Evolutionary conservation across 2,113 vertebrate species (phyloP).

Genomic region (Chamaea fasciata): DNA sequence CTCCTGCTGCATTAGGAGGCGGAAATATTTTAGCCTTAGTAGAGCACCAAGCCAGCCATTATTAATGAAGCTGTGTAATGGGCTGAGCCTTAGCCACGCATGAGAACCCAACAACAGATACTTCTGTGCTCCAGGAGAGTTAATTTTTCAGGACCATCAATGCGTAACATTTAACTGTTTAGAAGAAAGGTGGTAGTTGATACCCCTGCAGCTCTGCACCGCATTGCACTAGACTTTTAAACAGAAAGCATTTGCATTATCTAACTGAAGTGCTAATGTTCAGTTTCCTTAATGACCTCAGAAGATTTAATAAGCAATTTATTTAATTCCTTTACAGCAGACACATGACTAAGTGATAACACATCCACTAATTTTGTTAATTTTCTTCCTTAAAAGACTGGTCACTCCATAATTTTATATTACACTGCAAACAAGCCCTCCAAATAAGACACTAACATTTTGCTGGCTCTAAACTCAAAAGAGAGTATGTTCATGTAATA

Average conservation of each 20-base stretch:
- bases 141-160: not conserved
- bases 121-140: not conserved
- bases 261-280: not conserved
- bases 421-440: not conserved
- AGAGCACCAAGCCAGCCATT: not conserved
- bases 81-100: not conserved
- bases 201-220: not conserved
- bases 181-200: not conserved
- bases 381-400: not conserved
- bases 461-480: not conserved
- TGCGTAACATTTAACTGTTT: not conserved
- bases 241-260: not conserved
- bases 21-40: not conserved
- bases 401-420: not conserved
- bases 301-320: not conserved
- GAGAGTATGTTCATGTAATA: accelerated
- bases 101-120: not conserved
- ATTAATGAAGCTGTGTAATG: not conserved
- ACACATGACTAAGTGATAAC: not conserved
- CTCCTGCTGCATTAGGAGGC: not conserved
- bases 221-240: not conserved
- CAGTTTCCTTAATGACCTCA: not conserved
- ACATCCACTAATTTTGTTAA: not conserved
- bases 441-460: not conserved
- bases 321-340: not conserved